Evolutionary conservation across 1,140 invertebrate genomes (phyloP).

Genomic region (Drosophila asahinai): DNA sequence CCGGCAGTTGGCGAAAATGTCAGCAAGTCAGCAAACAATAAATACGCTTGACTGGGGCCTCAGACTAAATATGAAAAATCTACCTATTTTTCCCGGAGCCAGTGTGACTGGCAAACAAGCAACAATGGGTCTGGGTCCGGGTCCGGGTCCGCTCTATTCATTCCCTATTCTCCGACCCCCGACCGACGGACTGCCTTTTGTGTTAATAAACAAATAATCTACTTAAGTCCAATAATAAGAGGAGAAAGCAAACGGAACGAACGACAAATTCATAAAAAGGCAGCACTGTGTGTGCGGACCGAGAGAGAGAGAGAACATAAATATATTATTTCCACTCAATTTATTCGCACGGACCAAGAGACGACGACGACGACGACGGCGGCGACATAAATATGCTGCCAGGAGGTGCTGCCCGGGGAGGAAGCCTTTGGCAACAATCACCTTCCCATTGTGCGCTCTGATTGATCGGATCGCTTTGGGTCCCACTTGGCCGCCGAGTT

Average conservation of each 20-base stretch:
- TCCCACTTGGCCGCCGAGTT: constrained; percentile 35
- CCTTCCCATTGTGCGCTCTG: constrained; percentile 53
- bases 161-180: constrained; percentile 9
- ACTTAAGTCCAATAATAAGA: constrained; percentile 73
- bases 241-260: constrained; percentile 43
- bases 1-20: constrained; percentile 55
- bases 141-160: constrained; percentile 5
- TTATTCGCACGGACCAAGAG: constrained; percentile 61
- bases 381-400: constrained; percentile 26
- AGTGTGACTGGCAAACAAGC: constrained; percentile 8
- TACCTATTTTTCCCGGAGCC: constrained; percentile 17
- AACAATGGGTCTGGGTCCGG: constrained; percentile 5
- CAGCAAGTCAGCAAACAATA: constrained; percentile 71
- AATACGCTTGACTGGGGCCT: constrained; percentile 26
- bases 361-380: not conserved
- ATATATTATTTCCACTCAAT: constrained; percentile 76
- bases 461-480: constrained; percentile 62
- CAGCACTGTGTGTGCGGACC: not conserved
- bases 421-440: constrained; percentile 30
- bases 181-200: constrained; percentile 60
- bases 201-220: constrained; percentile 81
- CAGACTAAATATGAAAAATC: constrained; percentile 35
- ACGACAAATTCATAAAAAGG: constrained; percentile 70
- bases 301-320: constrained; percentile 39
- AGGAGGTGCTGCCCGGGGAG: not conserved